Evolutionary conservation across 2,797 vertebrate genomes (phyloP), one percentile per base, ranked within the genome.

Genomic region (Myotis findleyi): DNA sequence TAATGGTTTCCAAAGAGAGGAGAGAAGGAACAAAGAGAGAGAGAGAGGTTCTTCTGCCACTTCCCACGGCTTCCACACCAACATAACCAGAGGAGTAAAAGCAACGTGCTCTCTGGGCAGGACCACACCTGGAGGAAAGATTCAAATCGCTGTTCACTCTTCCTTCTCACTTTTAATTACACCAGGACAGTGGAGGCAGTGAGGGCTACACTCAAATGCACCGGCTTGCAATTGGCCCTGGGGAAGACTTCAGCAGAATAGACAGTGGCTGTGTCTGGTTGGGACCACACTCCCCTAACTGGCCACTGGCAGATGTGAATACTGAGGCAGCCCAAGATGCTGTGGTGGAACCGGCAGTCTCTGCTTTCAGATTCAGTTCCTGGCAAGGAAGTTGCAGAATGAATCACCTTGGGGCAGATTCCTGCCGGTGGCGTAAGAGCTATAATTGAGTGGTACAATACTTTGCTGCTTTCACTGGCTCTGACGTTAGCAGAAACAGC

Each of bases 401-500:
- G 51, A 89, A 66, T 81, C 89, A 80, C 66, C 55, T 73, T 33
- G 41, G 87, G 72, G 81, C n/a, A 51, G 49, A 69, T 75, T 90
- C 55, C 64, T 62, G 64, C 62, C 11, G 30, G 44, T 44, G 44
- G 66, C n/a, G 72, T 25, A 25, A 80, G 20, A n/a, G 93, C 90
- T 90, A 41, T 73, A 81, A 93, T n/a, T 66, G 90, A 84, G 77
- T 0, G 2, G 47, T 4, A 57, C 3, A 25, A 18, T 21, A 76
- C 20, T 77, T 18, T 55, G 41, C 57, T 87, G 71, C 66, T 94
- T 80, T 91, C 71, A 20, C 38, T 10, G 76, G 75, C 75, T 89
- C 84, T 81, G 44, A 85, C 49, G 7, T 77, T 66, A 95, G 93
- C 76, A 73, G 75, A 91, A 88, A 55, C 23, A 62, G 59, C 68